Conservation (phyloP, 2,888 invertebrate genomes). For the Campopleginae sp. region DNA sequence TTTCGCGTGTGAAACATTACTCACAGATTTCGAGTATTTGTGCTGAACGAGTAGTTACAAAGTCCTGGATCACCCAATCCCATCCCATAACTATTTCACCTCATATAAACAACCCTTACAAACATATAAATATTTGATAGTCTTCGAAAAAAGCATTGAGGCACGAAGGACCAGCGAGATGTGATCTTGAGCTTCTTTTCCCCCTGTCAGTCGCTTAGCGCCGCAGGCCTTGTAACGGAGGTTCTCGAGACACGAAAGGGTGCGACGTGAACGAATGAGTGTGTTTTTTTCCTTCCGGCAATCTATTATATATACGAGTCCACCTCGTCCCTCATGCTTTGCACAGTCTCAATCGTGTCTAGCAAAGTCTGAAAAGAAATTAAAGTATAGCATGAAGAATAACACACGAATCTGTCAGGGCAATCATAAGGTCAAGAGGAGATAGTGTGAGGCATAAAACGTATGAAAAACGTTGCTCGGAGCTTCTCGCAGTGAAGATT, state of each 20-base stretch:
- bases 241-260: slow-evolving; percentile 22
- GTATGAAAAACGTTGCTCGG: slow-evolving; percentile 18
- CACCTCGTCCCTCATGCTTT: neutral
- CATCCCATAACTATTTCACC: neutral
- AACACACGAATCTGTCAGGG: neutral
- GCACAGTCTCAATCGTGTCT: neutral
- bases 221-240: slow-evolving; percentile 37
- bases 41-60: neutral
- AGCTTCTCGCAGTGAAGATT: slow-evolving; percentile 33
- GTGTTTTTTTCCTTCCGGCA: slow-evolving; percentile 38
- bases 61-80: neutral
- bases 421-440: slow-evolving; percentile 2
- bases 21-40: neutral
- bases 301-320: slow-evolving; percentile 20
- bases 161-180: neutral
- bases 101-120: slow-evolving; percentile 2
- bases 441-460: neutral
- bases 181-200: slow-evolving; percentile 19
- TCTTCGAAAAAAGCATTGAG: slow-evolving; percentile 36
- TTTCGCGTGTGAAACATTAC: neutral
- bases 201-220: slow-evolving; percentile 9
- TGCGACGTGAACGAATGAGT: slow-evolving; percentile 34
- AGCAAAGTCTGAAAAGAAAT: neutral
- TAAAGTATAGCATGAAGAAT: neutral
- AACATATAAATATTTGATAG: slow-evolving; percentile 39